These are phyloP conservation scores for Colius striatus DNA, from an alignment of 2,113 vertebrate species.

Conservation along the genomic window DNA sequence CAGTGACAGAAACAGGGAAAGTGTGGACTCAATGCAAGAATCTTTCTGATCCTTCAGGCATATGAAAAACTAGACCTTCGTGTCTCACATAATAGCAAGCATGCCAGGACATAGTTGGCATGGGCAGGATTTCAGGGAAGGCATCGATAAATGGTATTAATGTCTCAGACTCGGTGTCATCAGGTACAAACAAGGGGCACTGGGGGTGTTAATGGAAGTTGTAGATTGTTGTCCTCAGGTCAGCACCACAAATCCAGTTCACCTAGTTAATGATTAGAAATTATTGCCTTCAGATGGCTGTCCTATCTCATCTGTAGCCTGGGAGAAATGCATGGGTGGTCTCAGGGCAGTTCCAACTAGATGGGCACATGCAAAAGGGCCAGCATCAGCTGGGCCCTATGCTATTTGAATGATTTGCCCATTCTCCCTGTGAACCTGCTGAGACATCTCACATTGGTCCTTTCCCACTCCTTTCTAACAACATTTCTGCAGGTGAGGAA, in stretches of 20 bases:
- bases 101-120: neutral
- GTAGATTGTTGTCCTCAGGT: neutral
- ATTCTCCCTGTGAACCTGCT: neutral
- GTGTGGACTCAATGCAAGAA: neutral
- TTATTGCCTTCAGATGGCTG: neutral
- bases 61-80: neutral
- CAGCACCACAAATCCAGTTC: neutral
- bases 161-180: neutral
- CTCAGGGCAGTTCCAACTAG: neutral
- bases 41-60: neutral
- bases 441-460: neutral
- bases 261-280: constrained; percentile 64
- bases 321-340: neutral
- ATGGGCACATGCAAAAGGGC: neutral
- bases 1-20: neutral
- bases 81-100: neutral
- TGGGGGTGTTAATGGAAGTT: neutral
- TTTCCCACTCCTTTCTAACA: neutral
- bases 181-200: neutral
- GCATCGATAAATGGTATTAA: neutral
- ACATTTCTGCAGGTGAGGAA: neutral
- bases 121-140: neutral
- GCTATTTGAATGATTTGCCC: neutral
- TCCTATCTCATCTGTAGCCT: neutral
- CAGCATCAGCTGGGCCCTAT: neutral